phyloP scores from a whole-genome alignment of 2,888 invertebrate genomes.

The Pseudolycoriella hygida region DNA sequence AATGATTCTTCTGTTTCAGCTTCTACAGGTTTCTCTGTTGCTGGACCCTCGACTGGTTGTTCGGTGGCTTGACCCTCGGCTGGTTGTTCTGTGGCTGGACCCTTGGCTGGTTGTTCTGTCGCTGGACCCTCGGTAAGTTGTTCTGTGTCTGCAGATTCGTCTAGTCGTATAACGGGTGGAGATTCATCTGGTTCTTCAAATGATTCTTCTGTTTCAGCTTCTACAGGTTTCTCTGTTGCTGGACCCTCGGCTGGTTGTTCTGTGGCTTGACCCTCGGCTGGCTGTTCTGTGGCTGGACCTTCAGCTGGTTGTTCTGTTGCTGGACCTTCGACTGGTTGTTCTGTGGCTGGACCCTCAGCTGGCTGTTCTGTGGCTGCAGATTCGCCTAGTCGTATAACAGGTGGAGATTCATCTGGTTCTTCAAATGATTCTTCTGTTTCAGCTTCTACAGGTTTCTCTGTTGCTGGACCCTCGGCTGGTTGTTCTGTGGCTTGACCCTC shows the following conservation, averaged over 20 bases:
- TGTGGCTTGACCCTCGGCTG: too few relatives aligned
- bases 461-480: too few relatives aligned
- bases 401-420: slow-evolving; percentile 12
- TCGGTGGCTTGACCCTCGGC: too few relatives aligned
- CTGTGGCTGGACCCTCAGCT: not conserved
- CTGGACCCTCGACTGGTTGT: too few relatives aligned
- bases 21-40: slow-evolving; percentile 14
- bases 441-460: slow-evolving; percentile 13
- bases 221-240: slow-evolving; percentile 15
- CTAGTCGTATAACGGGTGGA: slow-evolving; percentile 16
- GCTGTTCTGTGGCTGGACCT: not conserved
- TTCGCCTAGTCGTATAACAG: too few relatives aligned
- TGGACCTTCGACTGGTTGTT: not conserved
- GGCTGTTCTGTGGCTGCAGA: slow-evolving; percentile 19
- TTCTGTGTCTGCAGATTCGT: not conserved
- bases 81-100: too few relatives aligned
- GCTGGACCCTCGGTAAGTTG: not conserved
- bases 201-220: not conserved
- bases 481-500: too few relatives aligned
- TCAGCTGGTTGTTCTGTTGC: not conserved
- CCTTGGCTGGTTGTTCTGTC: not conserved
- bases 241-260: too few relatives aligned
- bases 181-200: slow-evolving; percentile 12
- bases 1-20: not conserved
- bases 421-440: not conserved